A percentile compares a stretch with the other conserved stretches of the same genome.
These are phyloP conservation scores for Platalea minor DNA, from an alignment of 2,797 vertebrate species.

Conservation along the genomic window DNA sequence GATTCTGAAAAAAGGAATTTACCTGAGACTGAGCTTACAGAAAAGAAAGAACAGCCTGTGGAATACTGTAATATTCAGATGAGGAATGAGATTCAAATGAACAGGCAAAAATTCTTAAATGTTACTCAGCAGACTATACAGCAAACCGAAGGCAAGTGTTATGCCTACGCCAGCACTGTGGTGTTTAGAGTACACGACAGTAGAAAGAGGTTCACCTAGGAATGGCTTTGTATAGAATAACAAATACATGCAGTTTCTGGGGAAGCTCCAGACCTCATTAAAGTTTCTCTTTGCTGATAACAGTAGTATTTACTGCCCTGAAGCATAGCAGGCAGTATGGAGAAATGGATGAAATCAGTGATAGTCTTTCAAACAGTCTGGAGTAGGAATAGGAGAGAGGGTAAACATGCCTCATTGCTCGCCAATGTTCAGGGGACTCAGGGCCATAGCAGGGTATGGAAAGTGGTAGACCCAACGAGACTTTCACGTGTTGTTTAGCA, in stretches of 20 bases:
- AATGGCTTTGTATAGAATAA: neutral
- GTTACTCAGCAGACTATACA: slow-evolving; percentile 76
- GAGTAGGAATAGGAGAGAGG: neutral
- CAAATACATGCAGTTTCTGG: neutral
- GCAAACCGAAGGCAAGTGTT: slow-evolving; percentile 74
- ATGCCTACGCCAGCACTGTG: neutral
- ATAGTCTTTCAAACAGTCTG: neutral
- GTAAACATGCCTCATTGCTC: neutral
- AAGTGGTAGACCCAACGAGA: neutral
- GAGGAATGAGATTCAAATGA: slow-evolving; percentile 81
- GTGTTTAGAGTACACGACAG: neutral
- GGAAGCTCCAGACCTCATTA: neutral
- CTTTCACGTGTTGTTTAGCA: neutral
- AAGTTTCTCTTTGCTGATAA: neutral
- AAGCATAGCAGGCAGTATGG: neutral
- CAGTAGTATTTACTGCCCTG: neutral
- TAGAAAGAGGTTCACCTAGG: neutral
- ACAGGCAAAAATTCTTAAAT: slow-evolving; percentile 76
- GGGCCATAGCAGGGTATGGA: neutral
- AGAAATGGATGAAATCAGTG: neutral
- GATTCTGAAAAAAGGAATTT: neutral
- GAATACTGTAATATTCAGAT: slow-evolving; percentile 51
- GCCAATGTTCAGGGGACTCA: neutral
- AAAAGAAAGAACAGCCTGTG: neutral
- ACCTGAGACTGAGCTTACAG: neutral